phyloP scores from a whole-genome alignment of 2,888 invertebrate genomes.

The Neoscelio sp. region DNA sequence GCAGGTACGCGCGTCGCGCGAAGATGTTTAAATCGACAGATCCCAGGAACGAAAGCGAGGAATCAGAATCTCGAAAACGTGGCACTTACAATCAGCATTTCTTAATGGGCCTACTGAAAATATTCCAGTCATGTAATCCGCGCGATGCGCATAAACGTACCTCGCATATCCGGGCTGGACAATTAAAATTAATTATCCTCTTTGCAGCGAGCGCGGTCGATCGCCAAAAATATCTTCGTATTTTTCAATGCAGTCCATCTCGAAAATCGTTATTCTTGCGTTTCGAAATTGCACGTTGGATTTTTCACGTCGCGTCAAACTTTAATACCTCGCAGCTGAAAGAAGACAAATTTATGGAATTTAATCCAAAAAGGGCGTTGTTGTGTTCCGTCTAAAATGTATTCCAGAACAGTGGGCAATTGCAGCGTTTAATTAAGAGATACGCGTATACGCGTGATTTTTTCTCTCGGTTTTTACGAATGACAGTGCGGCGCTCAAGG shows the following conservation, averaged over 20 bases:
- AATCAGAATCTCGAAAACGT: conserved; percentile 68
- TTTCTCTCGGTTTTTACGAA: conserved; percentile 21
- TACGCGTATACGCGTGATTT: conserved; percentile 46
- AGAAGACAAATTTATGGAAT: conserved; percentile 38
- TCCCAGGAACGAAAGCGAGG: conserved; percentile 67
- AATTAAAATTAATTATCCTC: conserved; percentile 80
- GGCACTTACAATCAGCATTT: conserved; percentile 76
- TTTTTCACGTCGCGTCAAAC: no score
- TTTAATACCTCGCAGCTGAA: conserved; percentile 8
- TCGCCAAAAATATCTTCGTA: conserved; percentile 68
- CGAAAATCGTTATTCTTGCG: not conserved
- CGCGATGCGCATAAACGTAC: conserved; percentile 73
- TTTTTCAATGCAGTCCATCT: conserved; percentile 59
- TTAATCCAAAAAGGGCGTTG: no score
- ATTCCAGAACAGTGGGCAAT: conserved; percentile 28
- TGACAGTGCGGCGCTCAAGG: conserved; percentile 46
- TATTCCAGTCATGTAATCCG: conserved; percentile 77
- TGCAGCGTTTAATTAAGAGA: conserved; percentile 65
- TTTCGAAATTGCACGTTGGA: no score
- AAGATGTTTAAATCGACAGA: conserved; percentile 75
- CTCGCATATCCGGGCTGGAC: conserved; percentile 69
- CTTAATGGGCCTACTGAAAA: conserved; percentile 77
- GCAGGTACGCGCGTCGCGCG: conserved; percentile 70
- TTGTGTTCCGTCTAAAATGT: not conserved
- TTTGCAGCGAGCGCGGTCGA: conserved; percentile 67